These are phyloP conservation scores for Chironomus tepperi DNA, from an alignment of 1,140 invertebrate species.

Conservation along the genomic window DNA sequence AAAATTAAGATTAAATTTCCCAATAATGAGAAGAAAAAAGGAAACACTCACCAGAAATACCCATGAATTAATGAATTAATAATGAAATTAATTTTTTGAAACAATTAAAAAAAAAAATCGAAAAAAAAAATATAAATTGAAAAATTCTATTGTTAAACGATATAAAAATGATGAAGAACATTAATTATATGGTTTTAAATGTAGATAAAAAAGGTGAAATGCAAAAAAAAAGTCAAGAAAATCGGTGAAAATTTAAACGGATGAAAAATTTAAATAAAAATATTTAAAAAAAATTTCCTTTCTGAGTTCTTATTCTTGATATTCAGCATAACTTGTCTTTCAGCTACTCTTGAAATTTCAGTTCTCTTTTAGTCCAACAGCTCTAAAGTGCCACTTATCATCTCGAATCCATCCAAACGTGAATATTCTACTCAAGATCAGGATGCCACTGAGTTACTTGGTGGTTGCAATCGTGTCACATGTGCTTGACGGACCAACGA, in stretches of 20 bases:
- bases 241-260: background rate
- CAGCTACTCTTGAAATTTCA: too few relatives aligned
- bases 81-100: conserved; percentile 3
- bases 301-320: background rate
- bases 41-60: background rate
- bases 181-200: conserved; percentile 24
- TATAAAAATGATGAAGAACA: conserved; percentile 11
- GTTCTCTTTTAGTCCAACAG: too few relatives aligned
- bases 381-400: too few relatives aligned
- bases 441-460: background rate
- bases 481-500: background rate
- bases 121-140: background rate
- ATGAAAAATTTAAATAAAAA: conserved; percentile 23
- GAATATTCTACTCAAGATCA: background rate
- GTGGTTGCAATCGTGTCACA: background rate
- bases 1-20: background rate
- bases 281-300: conserved; percentile 20
- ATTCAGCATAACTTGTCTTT: background rate
- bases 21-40: too few relatives aligned
- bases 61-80: too few relatives aligned
- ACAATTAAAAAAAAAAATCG: conserved; percentile 2
- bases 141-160: conserved; percentile 14
- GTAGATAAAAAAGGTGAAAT: conserved; percentile 22
- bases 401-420: background rate
- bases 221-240: background rate